Evolutionary conservation across 23 tunicate species (phyloP).

Genomic region (Clavelina lepadiformis): DNA sequence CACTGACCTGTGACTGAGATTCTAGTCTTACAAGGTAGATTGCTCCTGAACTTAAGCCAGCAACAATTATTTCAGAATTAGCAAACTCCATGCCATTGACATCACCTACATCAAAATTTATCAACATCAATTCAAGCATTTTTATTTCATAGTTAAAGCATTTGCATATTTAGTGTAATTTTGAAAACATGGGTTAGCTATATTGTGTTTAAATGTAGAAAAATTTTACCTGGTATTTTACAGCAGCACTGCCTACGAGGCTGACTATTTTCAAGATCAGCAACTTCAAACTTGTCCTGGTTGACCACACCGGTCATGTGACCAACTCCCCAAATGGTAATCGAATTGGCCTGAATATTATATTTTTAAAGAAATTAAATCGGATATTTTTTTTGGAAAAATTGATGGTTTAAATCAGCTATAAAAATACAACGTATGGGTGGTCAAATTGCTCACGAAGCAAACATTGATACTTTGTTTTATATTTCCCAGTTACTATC

Average conservation of each 20-base stretch:
- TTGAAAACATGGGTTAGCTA: too few relatives aligned
- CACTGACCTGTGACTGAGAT: background rate
- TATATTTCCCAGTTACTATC: too few relatives aligned
- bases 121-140: too few relatives aligned
- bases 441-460: too few relatives aligned
- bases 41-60: constrained; percentile 45
- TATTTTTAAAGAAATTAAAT: too few relatives aligned
- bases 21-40: constrained; percentile 25
- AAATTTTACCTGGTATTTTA: constrained; percentile 7
- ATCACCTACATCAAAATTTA: constrained; percentile 13
- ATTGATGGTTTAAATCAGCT: too few relatives aligned
- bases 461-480: too few relatives aligned
- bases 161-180: too few relatives aligned
- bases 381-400: too few relatives aligned
- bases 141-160: too few relatives aligned
- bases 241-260: constrained; percentile 14
- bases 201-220: too few relatives aligned
- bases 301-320: constrained; percentile 23
- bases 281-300: constrained; percentile 13
- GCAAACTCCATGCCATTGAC: constrained; percentile 44
- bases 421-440: too few relatives aligned
- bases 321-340: constrained; percentile 45
- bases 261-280: constrained; percentile 34
- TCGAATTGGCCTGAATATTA: constrained; percentile 32
- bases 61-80: constrained; percentile 32